Percentiles rank a stretch among this genome's conserved stretches.
Evolutionary conservation across 2,797 vertebrate species (phyloP).

Genomic region (Scleropages formosus): DNA sequence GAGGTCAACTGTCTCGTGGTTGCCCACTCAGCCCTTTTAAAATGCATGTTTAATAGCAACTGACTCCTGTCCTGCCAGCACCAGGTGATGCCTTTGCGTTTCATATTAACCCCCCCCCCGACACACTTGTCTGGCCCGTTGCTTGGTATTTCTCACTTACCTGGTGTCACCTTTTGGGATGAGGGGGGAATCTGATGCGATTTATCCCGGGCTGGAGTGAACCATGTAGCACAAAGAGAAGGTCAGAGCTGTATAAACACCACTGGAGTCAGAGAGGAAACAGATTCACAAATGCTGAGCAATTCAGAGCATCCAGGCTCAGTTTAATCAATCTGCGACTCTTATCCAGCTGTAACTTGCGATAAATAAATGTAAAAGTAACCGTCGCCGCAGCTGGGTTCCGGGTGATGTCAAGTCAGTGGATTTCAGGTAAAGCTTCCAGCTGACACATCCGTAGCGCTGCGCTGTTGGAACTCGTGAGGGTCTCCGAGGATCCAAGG

Average conservation of each 20-base stretch:
- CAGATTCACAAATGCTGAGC: not conserved
- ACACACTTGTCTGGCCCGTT: not conserved
- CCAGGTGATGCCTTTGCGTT: not conserved
- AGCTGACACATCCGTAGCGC: no score
- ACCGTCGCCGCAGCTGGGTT: not conserved
- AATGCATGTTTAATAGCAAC: not conserved
- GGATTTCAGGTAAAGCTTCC: not conserved
- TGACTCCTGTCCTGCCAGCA: not conserved
- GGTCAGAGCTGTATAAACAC: conserved; percentile 43
- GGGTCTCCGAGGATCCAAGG: no score
- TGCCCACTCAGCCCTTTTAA: not conserved
- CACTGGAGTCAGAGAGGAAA: not conserved
- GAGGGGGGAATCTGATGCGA: conserved; percentile 16
- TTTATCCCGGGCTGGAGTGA: conserved; percentile 25
- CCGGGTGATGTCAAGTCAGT: not conserved
- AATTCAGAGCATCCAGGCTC: not conserved
- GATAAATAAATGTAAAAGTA: not conserved
- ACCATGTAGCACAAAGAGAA: conserved; percentile 27
- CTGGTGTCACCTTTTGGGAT: conserved; percentile 3
- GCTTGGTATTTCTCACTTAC: conserved; percentile 25
- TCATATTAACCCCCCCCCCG: not conserved
- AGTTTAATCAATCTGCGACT: not conserved
- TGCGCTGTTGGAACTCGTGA: no score
- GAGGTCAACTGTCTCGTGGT: not conserved
- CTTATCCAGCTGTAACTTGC: conserved; percentile 7